phyloP scores from a whole-genome alignment of 1,140 invertebrate species.

The Zelostemma sp. region DNA sequence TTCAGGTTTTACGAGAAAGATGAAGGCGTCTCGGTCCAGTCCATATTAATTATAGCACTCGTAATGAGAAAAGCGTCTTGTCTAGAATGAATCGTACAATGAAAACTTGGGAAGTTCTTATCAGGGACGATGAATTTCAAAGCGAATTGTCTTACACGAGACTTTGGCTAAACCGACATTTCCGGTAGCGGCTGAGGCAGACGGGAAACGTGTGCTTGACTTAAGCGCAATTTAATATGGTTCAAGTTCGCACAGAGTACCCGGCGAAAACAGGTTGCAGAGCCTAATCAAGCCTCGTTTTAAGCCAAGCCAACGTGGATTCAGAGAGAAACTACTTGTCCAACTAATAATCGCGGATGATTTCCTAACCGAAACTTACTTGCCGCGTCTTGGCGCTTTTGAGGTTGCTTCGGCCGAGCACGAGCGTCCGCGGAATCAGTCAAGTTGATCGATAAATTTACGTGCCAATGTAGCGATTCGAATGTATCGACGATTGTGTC shows the following conservation, averaged over 20 bases:
- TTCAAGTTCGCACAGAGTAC: conserved; percentile 60
- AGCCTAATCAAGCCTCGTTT: conserved; percentile 65
- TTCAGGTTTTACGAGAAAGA: no score
- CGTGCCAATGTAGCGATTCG: background rate
- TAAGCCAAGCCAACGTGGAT: conserved; percentile 49
- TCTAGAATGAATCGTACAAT: conserved; percentile 5
- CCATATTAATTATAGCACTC: conserved; percentile 21
- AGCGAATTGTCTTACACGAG: conserved; percentile 38
- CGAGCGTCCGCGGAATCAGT: conserved; percentile 25
- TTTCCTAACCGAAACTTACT: conserved; percentile 56
- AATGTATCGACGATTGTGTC: conserved; percentile 16
- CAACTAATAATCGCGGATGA: conserved; percentile 64
- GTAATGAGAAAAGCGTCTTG: conserved; percentile 2
- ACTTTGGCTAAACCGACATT: conserved; percentile 39
- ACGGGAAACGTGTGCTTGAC: conserved; percentile 55
- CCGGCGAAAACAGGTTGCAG: conserved; percentile 56
- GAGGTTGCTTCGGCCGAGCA: background rate
- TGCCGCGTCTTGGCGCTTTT: conserved; percentile 25
- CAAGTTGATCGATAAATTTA: conserved; percentile 15
- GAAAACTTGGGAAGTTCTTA: conserved; percentile 23
- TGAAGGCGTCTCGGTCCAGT: no score
- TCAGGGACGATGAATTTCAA: conserved; percentile 29
- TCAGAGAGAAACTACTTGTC: conserved; percentile 60
- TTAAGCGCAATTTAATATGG: conserved; percentile 67
- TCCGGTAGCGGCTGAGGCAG: conserved; percentile 13